Evolutionary conservation across 2,113 vertebrate species (phyloP).

Genomic region (Diphyllodes magnificus): DNA sequence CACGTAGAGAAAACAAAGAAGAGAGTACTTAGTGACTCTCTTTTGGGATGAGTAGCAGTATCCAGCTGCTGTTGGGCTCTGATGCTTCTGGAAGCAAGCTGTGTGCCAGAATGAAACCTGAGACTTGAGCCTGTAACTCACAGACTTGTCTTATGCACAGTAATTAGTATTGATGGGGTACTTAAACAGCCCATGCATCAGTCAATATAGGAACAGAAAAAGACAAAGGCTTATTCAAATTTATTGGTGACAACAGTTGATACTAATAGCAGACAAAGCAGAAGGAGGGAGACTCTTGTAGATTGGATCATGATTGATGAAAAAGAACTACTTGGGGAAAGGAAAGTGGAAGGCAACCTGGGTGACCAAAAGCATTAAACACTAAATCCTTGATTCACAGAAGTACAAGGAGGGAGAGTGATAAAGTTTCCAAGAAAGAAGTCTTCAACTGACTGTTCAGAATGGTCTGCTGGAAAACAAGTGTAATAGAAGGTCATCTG

Average conservation of each 20-base stretch:
- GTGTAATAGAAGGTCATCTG: not conserved
- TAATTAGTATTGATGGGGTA: conserved; percentile 30
- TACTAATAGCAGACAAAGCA: not conserved
- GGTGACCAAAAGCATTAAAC: not conserved
- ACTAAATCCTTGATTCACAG: not conserved
- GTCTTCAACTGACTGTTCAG: not conserved
- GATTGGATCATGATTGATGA: not conserved
- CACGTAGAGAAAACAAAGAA: not conserved
- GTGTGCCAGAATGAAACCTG: not conserved
- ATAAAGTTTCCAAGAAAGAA: not conserved
- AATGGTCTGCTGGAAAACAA: not conserved
- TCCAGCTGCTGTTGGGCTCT: not conserved
- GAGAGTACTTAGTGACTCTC: not conserved
- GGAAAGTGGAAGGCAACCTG: not conserved
- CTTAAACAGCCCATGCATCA: not conserved
- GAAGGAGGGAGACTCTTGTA: not conserved
- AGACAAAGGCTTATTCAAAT: not conserved
- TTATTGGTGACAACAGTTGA: not conserved
- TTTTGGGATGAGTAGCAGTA: not conserved
- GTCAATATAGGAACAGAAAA: not conserved
- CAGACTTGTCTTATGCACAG: not conserved
- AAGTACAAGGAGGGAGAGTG: not conserved
- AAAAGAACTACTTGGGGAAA: not conserved
- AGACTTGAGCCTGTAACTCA: not conserved
- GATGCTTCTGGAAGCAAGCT: not conserved